Base-by-base conservation (phyloP, 2,113 vertebrate species). In the Megaptera novaeangliae region DNA sequence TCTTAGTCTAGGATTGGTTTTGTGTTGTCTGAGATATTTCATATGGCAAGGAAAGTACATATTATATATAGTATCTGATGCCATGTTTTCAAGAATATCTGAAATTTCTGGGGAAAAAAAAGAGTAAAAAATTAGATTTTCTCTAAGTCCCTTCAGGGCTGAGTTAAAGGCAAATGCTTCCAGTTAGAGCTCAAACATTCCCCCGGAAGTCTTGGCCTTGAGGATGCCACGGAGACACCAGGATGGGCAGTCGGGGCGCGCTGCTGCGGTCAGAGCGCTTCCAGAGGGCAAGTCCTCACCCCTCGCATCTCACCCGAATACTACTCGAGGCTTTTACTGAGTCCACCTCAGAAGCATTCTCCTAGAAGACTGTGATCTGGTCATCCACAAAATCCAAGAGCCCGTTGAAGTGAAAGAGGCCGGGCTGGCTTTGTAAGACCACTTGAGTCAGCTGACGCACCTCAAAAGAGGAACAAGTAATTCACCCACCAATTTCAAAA, bases 201-300 rank as follows among this genome's bases (percentile, higher is more conserved):
- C 44, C 31, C 6, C 2, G 5, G 20, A 69, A 44, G 31, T 15
- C n/a, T 46, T 68, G 21, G 64, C 74, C 55, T 49, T 10, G 11
- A 23, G 27, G 25, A n/a, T 21, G 36, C 59, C 52, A 6, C 0
- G 6, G 59, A 41, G 39, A 68, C 44, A 17, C 2, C 13, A 20
- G 9, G 3, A 2, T 0, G 39, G 41, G n/a, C 31, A 21, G 25
- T 36, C 36, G 20, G 21, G 23, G 14, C 0, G 1, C 27, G 0
- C 14, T 13, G 17, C 57, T 27, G 17, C 0, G 25, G 41, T 12
- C n/a, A 66, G 80, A 41, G 36, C 23, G 15, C 84, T 80, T 46
- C 59, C 55, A 13, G 6, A 59, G 39, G 55, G n/a, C 49, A n/a
- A 71, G 18, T 11, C 64, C 80, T 31, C 8, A 5, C 55, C 10